Base-by-base conservation (phyloP, 1,140 invertebrate genomes). In the Condylostylus longicornis region DNA sequence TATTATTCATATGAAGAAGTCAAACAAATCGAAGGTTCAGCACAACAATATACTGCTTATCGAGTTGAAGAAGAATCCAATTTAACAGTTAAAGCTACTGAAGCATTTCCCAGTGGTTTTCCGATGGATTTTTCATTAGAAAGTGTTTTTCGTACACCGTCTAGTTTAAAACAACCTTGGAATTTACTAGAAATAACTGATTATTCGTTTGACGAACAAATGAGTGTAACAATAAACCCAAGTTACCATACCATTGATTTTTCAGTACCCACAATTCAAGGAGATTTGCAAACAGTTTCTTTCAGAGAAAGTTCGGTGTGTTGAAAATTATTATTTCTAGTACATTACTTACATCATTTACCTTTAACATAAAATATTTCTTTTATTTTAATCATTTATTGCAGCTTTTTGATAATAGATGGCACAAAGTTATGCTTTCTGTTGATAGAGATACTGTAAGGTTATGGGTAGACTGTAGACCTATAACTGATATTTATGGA, bases 391-490 rank as follows among this genome's bases (percentile, higher is more conserved):
- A 20, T 5, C 20, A 18, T 30, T 23, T 37, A 42, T 13, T 31
- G 12, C 49, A 77, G 74, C 59, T 82, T 15, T 82, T 84, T 50
- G 77, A 82, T 52, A 71, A 68, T 44, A 65, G 71, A 33, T 84
- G 81, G 81, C 80, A 84, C 46, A 84, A 85, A 63, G 65, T 86
- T 12, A 75, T 82, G 51, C 66, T 84, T 42, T 75, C 77, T 17
- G 70, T 82, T 4, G 74, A 67, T 38, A 56, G 68, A 40, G 71
- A 80, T 34, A 61, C 62, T 39, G 69, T 77, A 0, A 54, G 70
- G n/a, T 54, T 83, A 5, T 80, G 78, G 54, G 55, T 82, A 2
- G 81, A 86, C 54, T 86, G 82, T 49, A 60, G 42, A 34, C 47
- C 47, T 13, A 43, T 47, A 13, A 46, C 42, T 19, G 53, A 46